Percentiles rank a stretch among this genome's conserved stretches.
Conservation (phyloP, 2,797 vertebrate genomes). For the Hypotaenidia okinawae region DNA sequence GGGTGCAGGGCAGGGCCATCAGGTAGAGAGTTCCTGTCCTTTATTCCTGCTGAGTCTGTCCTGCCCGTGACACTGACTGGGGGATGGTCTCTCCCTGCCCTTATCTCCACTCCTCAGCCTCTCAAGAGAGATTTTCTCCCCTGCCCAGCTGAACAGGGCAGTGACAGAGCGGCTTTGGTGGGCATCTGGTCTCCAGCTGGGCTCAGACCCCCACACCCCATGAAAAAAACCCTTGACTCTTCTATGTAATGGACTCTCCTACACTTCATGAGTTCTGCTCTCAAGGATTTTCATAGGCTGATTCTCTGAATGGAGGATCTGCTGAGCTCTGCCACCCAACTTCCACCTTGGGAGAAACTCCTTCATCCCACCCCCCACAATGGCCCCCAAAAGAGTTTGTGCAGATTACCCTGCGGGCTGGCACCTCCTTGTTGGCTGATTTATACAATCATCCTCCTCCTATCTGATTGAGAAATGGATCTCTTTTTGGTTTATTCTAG, state of each 20-base stretch:
- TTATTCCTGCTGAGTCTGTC: too few relatives aligned
- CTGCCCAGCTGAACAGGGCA: too few relatives aligned
- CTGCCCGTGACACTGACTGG: too few relatives aligned
- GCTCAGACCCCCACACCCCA: neutral
- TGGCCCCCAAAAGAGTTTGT: neutral
- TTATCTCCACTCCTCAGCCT: too few relatives aligned
- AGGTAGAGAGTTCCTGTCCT: too few relatives aligned
- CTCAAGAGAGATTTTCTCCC: too few relatives aligned
- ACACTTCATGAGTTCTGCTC: neutral
- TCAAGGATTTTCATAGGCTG: neutral
- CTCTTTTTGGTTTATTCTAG: neutral
- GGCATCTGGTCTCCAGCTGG: too few relatives aligned
- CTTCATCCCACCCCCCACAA: neutral
- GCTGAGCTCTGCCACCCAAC: neutral
- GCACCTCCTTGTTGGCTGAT: neutral
- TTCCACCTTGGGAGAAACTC: accelerated
- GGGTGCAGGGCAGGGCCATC: too few relatives aligned
- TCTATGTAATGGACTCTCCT: neutral
- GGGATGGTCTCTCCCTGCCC: too few relatives aligned
- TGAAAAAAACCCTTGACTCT: neutral
- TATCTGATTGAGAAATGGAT: neutral
- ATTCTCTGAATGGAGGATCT: neutral
- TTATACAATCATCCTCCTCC: neutral
- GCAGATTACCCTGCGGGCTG: neutral
- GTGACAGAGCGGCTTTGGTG: too few relatives aligned